Evolutionary conservation across 2,797 vertebrate genomes (phyloP).

Genomic region (Tachyglossus aculeatus): DNA sequence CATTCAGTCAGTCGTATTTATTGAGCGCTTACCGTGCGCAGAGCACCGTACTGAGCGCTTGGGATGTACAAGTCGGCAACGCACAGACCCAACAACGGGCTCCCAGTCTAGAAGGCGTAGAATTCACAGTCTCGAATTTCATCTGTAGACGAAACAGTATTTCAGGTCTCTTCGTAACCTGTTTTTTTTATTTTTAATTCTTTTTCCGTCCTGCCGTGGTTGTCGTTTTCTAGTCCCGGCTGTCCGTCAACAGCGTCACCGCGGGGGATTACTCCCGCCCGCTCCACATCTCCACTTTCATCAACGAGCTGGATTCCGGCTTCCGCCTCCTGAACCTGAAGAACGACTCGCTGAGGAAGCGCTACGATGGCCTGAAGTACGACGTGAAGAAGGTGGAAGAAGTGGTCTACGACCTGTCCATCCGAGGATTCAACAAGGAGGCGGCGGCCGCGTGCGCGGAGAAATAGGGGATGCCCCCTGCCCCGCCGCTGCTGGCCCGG

Average conservation of each 20-base stretch:
- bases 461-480: constrained; percentile 55
- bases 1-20: no score
- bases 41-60: no score
- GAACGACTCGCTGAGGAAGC: constrained; percentile 95
- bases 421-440: constrained; percentile 92
- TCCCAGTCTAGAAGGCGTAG: no score
- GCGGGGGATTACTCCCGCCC: constrained; percentile 93
- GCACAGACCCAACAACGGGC: no score
- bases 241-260: constrained; percentile 97
- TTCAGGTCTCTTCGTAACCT: no score
- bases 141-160: no score
- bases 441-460: constrained; percentile 64
- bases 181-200: no score
- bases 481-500: background rate
- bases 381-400: constrained; percentile 99
- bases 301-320: constrained; percentile 96
- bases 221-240: constrained; percentile 80
- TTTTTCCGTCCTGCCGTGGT: no score
- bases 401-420: constrained; percentile 96
- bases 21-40: no score
- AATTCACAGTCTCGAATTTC: no score
- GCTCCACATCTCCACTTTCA: constrained; percentile 94
- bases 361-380: constrained; percentile 96
- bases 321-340: constrained; percentile 97
- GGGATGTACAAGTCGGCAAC: no score